phyloP scores from a whole-genome alignment of 2,888 invertebrate genomes.

The Drosophila nigricruria region DNA sequence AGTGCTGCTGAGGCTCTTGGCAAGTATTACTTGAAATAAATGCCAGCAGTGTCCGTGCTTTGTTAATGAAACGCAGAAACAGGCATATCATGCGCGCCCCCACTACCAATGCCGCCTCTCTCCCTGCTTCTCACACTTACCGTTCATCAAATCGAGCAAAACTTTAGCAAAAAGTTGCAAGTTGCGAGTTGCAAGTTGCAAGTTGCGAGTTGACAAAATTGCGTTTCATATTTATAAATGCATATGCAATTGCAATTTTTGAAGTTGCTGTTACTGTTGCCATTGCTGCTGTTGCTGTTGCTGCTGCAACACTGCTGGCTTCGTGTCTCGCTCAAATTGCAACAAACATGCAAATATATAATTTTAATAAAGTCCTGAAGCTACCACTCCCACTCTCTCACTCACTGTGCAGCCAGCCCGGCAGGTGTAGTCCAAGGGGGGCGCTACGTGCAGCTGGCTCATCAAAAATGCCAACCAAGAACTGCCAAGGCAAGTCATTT shows the following conservation, averaged over 20 bases:
- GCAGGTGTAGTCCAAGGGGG: constrained; percentile 10
- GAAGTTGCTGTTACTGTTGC: constrained; percentile 34
- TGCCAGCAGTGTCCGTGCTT: constrained; percentile 18
- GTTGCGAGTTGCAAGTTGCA: constrained; percentile 26
- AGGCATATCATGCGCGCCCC: not conserved
- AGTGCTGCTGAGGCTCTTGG: not conserved
- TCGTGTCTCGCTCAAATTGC: constrained; percentile 68
- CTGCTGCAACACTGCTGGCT: constrained; percentile 35
- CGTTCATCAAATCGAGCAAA: constrained; percentile 26
- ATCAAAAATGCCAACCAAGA: constrained; percentile 76
- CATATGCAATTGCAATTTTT: constrained; percentile 67
- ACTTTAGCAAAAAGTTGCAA: constrained; percentile 30
- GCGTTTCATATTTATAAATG: constrained; percentile 76
- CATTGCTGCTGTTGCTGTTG: constrained; percentile 3
- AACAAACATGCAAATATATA: constrained; percentile 80
- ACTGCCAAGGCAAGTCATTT: constrained; percentile 67
- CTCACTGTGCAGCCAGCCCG: constrained; percentile 19
- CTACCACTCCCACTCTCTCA: not conserved
- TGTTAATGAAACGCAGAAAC: constrained; percentile 35
- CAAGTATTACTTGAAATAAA: constrained; percentile 15
- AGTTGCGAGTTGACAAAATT: constrained; percentile 63
- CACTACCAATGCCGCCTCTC: not conserved
- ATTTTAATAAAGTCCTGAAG: constrained; percentile 73
- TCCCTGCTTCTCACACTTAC: not conserved
- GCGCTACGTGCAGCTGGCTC: constrained; percentile 58